These are phyloP conservation scores for Pimephales promelas DNA, from an alignment of 2,113 vertebrate genomes.

Conservation along the genomic window DNA sequence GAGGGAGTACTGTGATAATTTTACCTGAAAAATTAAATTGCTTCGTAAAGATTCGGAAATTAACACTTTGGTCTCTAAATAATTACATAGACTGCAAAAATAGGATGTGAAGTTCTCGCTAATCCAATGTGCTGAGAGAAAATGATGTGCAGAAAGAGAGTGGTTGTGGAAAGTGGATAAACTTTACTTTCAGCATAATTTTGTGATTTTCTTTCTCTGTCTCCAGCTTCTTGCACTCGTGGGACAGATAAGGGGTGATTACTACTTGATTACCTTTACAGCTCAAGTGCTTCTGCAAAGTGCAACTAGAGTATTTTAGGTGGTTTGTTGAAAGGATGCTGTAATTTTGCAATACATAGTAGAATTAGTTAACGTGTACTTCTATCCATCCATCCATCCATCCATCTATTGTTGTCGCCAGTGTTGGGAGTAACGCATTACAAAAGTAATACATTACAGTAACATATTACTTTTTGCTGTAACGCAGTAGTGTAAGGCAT, in stretches of 20 bases:
- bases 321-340: neutral
- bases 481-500: no score
- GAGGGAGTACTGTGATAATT: neutral
- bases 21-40: neutral
- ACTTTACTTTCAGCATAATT: neutral
- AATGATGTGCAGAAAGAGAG: neutral
- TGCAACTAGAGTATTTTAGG: neutral
- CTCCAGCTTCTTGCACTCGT: neutral
- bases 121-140: neutral
- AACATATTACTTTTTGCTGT: no score
- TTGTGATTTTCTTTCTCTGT: neutral
- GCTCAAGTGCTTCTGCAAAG: neutral
- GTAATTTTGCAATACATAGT: no score
- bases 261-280: neutral
- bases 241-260: neutral
- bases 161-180: neutral
- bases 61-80: neutral
- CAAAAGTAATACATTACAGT: no score
- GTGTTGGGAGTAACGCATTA: no score
- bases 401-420: no score
- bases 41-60: neutral
- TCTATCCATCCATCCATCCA: neutral
- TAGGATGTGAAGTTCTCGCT: neutral
- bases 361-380: no score
- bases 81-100: neutral